Conservation (phyloP, 1,140 invertebrate genomes). For the Lepidurus couesii region DNA sequence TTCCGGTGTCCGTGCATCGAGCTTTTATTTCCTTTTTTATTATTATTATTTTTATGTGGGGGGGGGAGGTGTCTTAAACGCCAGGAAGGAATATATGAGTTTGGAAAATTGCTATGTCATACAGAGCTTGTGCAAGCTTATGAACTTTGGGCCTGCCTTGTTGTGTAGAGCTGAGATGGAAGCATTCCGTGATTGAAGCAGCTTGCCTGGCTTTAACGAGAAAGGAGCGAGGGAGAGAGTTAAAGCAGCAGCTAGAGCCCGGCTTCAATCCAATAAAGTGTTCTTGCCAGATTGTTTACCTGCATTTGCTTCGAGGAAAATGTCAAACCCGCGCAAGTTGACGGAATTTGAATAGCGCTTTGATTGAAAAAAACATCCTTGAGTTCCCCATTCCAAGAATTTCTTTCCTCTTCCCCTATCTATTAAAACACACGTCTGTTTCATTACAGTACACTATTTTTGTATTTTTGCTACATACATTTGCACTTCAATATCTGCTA, state of each 20-base stretch:
- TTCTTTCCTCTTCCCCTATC: not conserved
- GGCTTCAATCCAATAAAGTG: conserved; percentile 14
- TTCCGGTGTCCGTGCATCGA: not conserved
- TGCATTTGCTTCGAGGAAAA: conserved; percentile 5
- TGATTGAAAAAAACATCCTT: conserved; percentile 4
- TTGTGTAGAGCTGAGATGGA: not conserved
- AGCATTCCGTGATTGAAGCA: conserved; percentile 21
- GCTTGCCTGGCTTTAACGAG: conserved; percentile 20
- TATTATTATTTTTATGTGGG: not conserved
- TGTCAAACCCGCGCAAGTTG: not conserved
- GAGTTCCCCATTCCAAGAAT: not conserved
- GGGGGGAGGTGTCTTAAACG: not conserved
- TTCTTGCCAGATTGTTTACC: conserved; percentile 19
- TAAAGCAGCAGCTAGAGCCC: not conserved
- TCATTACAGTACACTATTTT: not conserved
- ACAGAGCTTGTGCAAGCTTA: conserved; percentile 13
- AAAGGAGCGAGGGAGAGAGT: not conserved
- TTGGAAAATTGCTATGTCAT: conserved; percentile 26
- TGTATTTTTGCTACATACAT: no score
- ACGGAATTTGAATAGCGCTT: conserved; percentile 16
- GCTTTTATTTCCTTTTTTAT: not conserved
- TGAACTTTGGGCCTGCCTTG: not conserved
- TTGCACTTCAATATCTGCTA: no score
- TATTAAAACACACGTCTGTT: not conserved
- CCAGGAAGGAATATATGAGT: conserved; percentile 19